Base-by-base conservation (phyloP, 2,797 vertebrate genomes). In the Acipenser transmontanus region DNA sequence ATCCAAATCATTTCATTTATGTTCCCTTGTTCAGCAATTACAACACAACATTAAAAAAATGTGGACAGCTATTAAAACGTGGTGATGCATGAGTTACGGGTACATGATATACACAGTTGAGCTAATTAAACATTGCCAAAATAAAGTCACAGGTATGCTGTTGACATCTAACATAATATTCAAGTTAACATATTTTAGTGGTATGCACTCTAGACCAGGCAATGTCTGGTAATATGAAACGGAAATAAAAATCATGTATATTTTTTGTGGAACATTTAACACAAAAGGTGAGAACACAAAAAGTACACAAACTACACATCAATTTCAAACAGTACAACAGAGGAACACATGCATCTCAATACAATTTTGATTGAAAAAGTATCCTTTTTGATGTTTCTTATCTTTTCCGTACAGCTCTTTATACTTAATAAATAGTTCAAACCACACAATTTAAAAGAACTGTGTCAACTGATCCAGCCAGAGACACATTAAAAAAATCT, bases 391-490 rank as follows among this genome's bases (percentile, higher is more conserved):
- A 67, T 50, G 62, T 51, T 61, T 47, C 11, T 51, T 60, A 60
- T 60, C 48, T 7, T 34, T 34, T 34, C 34, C 34, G 4, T 9
- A 12, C 54, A 51, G 61, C 48, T 14, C 50, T 60, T 56, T 66
- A 70, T 75, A 73, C 66, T 64, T 84, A 89, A 91, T 94, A 93
- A 94, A 95, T 83, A 80, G 71, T 69, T 73, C 68, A 77, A 79
- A 71, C 71, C 49, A 63, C 50, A 68, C 54, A 64, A 70, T 76
- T 70, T 76, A 71, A 65, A 17, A 71, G 71, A 63, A 70, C 49
- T 70, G 65, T 20, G 81, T 71, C 78, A 80, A 89, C 93, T 94
- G 94, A 93, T 82, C 94, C 95, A 92, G 95, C 90, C 94, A 96
- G 93, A 91, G 34, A 89, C 83, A 88, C 81, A 85, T 86, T 3